Evolutionary conservation across 2,888 invertebrate genomes (phyloP).

Genomic region (Pandemis corylana): DNA sequence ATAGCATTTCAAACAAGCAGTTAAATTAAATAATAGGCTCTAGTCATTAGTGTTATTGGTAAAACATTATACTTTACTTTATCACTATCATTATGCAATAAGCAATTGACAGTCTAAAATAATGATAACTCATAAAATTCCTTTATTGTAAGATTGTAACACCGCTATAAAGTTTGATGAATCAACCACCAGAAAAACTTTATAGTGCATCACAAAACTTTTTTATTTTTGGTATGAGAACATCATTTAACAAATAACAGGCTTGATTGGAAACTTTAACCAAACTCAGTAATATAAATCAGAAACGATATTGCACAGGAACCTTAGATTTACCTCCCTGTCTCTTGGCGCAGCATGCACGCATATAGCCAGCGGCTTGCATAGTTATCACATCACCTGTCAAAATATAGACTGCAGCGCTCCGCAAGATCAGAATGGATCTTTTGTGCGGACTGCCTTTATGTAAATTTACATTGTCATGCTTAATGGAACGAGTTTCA

Average conservation of each 20-base stretch:
- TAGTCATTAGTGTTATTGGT: no score
- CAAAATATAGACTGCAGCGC: constrained; percentile 32
- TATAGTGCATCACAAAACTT: no score
- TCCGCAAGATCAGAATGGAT: constrained; percentile 15
- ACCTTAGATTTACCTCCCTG: neutral
- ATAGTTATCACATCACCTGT: constrained; percentile 39
- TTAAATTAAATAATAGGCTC: no score
- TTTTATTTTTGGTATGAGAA: no score
- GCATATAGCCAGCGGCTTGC: constrained; percentile 17
- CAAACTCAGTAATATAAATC: neutral
- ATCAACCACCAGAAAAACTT: no score
- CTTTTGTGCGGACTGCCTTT: constrained; percentile 19
- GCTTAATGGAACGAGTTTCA: constrained; percentile 1
- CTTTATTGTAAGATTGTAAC: no score
- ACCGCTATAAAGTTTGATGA: no score
- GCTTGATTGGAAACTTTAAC: neutral
- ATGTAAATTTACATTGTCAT: constrained; percentile 23
- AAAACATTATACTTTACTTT: no score
- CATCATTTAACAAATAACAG: neutral
- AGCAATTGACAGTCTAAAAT: no score
- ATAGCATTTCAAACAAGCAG: no score
- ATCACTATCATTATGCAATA: no score
- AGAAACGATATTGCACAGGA: neutral
- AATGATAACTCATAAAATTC: no score
- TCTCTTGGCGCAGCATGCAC: constrained; percentile 5